phyloP scores from a whole-genome alignment of 2,797 vertebrate genomes.

The Acropternis orthonyx region DNA sequence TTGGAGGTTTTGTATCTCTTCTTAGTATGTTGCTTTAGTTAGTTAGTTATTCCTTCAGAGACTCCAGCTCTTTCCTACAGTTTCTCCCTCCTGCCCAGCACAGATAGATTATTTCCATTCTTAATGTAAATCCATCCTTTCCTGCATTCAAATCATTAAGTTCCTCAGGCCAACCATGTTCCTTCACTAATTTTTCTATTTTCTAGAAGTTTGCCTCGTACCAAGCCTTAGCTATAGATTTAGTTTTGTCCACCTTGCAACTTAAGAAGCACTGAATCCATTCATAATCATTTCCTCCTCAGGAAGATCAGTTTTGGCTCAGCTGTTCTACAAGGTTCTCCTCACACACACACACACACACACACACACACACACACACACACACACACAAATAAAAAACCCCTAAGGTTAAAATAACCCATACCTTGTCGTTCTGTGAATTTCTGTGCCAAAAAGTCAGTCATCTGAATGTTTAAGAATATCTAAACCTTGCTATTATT shows the following conservation, averaged over 20 bases:
- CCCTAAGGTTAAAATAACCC: background rate
- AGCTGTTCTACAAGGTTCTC: constrained; percentile 4
- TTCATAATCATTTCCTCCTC: constrained; percentile 5
- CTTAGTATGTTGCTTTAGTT: background rate
- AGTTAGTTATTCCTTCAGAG: background rate
- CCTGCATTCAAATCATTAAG: background rate
- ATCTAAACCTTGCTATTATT: constrained; percentile 35
- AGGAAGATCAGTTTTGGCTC: background rate
- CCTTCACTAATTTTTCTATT: background rate
- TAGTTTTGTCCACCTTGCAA: background rate
- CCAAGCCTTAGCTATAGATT: background rate
- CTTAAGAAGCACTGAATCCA: background rate
- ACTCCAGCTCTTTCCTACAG: background rate
- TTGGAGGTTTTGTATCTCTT: background rate
- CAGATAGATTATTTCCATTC: background rate
- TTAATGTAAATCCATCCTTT: background rate
- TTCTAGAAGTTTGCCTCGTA: background rate
- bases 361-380: background rate
- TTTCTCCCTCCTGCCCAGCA: background rate
- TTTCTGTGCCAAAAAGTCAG: constrained; percentile 14
- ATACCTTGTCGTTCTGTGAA: background rate
- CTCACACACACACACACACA: background rate
- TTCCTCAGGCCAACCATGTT: background rate
- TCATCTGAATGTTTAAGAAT: constrained; percentile 9
- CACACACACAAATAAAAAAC: no score